These are phyloP conservation scores for Danio tinwini DNA, from an alignment of 2,797 vertebrate species.

Conservation along the genomic window DNA sequence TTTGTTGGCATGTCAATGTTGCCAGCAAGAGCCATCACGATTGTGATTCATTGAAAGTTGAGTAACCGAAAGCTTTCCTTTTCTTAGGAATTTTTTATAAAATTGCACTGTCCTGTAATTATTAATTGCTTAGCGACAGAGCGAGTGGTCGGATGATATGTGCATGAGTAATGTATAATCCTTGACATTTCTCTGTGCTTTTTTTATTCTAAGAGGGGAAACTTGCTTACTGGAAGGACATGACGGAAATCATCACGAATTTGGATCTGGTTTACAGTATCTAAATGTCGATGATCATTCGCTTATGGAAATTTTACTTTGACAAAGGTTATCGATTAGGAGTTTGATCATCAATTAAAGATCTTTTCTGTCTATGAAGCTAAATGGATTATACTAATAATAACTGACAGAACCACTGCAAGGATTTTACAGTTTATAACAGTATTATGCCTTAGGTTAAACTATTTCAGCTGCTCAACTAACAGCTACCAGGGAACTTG, in stretches of 20 bases:
- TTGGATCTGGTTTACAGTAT: constrained; percentile 21
- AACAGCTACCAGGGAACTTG: neutral
- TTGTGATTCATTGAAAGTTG: constrained; percentile 66
- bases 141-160: constrained; percentile 68
- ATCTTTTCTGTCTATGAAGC: neutral
- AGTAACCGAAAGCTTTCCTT: constrained; percentile 74
- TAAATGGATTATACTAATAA: neutral
- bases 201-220: constrained; percentile 54
- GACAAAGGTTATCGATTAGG: neutral
- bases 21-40: constrained; percentile 48
- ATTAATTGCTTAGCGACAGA: constrained; percentile 75
- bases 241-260: constrained; percentile 44
- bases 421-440: constrained; percentile 3
- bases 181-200: constrained; percentile 52
- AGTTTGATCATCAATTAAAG: constrained; percentile 8
- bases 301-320: neutral
- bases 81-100: constrained; percentile 76
- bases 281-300: neutral
- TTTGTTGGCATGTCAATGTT: constrained; percentile 14
- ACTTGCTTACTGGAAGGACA: constrained; percentile 67
- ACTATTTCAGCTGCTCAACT: neutral
- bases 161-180: constrained; percentile 70
- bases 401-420: neutral
- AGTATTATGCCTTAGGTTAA: constrained; percentile 13
- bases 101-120: constrained; percentile 78